These are phyloP conservation scores for Saguinus imperator DNA, from an alignment of 2,113 vertebrate genomes.

Conservation along the genomic window DNA sequence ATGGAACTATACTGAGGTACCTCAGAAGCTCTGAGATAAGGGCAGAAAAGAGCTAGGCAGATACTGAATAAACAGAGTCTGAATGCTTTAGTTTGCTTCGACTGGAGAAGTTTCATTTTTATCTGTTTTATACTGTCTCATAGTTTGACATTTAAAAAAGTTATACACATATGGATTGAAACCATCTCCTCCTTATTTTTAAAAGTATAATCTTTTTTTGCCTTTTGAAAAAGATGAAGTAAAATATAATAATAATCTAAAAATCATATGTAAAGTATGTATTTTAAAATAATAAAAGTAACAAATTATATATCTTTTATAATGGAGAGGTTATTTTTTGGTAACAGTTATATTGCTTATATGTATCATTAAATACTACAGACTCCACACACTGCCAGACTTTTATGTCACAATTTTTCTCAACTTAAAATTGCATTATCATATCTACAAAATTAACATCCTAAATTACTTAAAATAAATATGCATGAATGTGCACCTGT, in stretches of 20 bases:
- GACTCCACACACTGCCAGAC: neutral
- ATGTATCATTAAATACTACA: neutral
- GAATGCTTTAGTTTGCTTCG: neutral
- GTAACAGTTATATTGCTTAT: neutral
- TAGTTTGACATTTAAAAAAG: neutral
- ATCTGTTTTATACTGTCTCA: neutral
- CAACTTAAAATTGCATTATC: conserved; percentile 73
- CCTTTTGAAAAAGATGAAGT: neutral
- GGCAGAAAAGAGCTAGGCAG: neutral
- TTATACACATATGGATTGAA: neutral
- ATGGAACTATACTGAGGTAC: neutral
- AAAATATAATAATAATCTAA: neutral
- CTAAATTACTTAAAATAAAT: conserved; percentile 72
- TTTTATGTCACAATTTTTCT: conserved; percentile 28
- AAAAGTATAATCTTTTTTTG: conserved; percentile 6
- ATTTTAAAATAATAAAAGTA: conserved; percentile 31
- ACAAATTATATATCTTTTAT: neutral
- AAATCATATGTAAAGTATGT: neutral
- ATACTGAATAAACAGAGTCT: neutral
- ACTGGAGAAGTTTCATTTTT: neutral
- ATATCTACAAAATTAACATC: conserved; percentile 73
- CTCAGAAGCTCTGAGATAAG: neutral
- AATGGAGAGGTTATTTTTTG: conserved; percentile 8
- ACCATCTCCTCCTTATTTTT: neutral
- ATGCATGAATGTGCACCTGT: conserved; percentile 70